Conservation (phyloP, 2,113 vertebrate species). For the Raja brachyura region DNA sequence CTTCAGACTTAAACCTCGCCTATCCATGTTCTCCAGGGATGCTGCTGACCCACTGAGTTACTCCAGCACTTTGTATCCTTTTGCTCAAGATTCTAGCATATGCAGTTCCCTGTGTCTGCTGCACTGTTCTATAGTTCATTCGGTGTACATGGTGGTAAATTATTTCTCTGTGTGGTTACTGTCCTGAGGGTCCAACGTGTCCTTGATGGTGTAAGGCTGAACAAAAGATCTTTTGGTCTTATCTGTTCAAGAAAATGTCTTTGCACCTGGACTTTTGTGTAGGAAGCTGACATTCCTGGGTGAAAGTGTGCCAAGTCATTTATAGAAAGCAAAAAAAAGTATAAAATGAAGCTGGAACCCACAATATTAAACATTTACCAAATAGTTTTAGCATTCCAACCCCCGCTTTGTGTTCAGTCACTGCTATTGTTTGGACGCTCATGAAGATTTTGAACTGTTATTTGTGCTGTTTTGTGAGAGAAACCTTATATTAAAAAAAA, state of each 20-base stretch:
- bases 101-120: too few species aligned
- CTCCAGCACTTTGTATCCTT: too few species aligned
- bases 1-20: too few species aligned
- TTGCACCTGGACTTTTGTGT: not conserved
- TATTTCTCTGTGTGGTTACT: not conserved
- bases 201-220: not conserved
- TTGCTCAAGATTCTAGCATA: too few species aligned
- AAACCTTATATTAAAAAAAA: not conserved
- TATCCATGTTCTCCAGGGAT: too few species aligned
- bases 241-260: not conserved
- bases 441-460: not conserved
- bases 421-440: not conserved
- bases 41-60: too few species aligned
- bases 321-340: not conserved
- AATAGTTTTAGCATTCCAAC: not conserved
- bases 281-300: not conserved
- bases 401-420: too few species aligned
- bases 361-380: not conserved
- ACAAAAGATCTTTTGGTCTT: not conserved
- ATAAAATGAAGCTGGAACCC: not conserved
- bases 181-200: not conserved
- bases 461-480: not conserved
- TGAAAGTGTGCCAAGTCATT: not conserved
- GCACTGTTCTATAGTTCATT: too few species aligned
- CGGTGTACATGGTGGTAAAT: not conserved